Conservation (phyloP, 2,888 invertebrate species). For the Mellilla xanthometata region DNA sequence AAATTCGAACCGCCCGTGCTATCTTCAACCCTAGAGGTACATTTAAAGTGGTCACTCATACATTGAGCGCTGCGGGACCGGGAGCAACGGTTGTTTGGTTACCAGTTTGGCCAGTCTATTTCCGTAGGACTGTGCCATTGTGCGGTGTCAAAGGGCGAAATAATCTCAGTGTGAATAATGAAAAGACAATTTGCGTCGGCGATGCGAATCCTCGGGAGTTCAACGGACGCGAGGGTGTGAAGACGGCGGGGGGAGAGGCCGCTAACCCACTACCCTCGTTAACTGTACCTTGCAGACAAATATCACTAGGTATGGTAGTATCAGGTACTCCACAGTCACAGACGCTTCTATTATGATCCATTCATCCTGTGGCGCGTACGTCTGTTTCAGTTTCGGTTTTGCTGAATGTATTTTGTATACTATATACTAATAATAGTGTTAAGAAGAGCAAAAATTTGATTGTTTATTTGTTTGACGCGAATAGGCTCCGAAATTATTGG, state of each 20-base stretch:
- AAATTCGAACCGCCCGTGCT: no score
- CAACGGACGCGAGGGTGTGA: conserved; percentile 60
- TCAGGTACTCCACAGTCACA: no score
- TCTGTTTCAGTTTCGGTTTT: no score
- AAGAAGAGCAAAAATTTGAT: no score
- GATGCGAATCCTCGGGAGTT: conserved; percentile 66
- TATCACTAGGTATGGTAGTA: no score
- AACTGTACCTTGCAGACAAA: no score
- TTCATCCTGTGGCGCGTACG: no score
- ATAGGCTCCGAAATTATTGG: no score
- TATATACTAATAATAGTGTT: no score
- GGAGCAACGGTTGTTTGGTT: not conserved
- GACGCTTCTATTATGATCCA: no score
- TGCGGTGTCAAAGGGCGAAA: conserved; percentile 58
- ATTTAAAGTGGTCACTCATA: not conserved
- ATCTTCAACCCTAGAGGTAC: not conserved
- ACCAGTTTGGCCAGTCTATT: conserved; percentile 10
- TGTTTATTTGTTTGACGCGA: no score
- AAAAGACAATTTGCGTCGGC: conserved; percentile 74
- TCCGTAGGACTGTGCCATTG: conserved; percentile 22
- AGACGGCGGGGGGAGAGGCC: conserved; percentile 30
- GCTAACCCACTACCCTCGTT: conserved; percentile 10
- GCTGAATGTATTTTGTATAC: no score
- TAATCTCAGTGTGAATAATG: conserved; percentile 75
- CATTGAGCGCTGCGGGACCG: not conserved